Evolutionary conservation across 2,797 vertebrate species (phyloP), one percentile per base, ranked within the genome.

Genomic region (Myoxocephalus aenaeus): DNA sequence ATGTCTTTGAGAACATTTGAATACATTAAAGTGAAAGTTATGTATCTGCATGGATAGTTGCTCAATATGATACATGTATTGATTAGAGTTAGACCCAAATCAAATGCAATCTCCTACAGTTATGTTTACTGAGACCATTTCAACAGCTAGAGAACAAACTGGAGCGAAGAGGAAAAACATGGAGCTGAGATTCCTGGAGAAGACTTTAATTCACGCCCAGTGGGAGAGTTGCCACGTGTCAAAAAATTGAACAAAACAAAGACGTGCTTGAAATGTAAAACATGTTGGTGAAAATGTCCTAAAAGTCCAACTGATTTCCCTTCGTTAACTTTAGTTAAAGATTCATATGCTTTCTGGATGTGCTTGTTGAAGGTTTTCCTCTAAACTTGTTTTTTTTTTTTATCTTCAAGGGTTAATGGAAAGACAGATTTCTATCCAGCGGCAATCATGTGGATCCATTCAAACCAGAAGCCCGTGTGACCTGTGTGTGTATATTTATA

Each of bases 161-260:
- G 46, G 9, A 18, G 1, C 18, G 8, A 48, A 48, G 46, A 50
- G 18, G n/a, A 25, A 7, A 18, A 46, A 18, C 44, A 25, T 22
- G 50, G n/a, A 22, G 3, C n/a, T 17, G 44, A 51, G 50, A 51
- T 53, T 53, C 50, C 10, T 53, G 11, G 50, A 7, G 59, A 0
- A 14, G 48, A 70, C 13, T 59, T 69, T 73, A 38, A 73, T 73
- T 82, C 72, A 51, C 32, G 32, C 75, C 58, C 44, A 20, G 50
- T n/a, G 50, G 50, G 50, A n/a, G 17, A 51, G 20, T 22, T n/a
- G 13, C 48, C 48, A n/a, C 10, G 9, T 51, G 48, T 51, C 2
- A n/a, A 11, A 22, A 51, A 48, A 50, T 9, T 18, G 17, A 48
- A 18, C 12, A 42, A 46, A 7, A 46, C 15, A 46, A 46, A 46